Base-by-base conservation (phyloP, 2,797 vertebrate species). In the Phoebastria nigripes region DNA sequence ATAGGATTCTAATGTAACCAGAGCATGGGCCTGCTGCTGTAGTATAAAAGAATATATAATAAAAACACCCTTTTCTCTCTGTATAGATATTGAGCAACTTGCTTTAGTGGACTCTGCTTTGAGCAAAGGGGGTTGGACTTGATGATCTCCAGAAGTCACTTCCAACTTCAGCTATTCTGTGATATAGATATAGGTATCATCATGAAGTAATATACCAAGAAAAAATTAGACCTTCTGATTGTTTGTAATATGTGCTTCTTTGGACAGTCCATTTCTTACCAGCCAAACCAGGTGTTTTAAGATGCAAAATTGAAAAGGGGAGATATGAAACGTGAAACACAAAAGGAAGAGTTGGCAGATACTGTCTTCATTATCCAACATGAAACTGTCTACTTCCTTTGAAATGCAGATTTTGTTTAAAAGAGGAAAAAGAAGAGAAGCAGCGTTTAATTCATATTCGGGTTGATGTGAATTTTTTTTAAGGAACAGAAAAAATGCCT, bases 341-440 rank as follows among this genome's bases (percentile, higher is more conserved):
- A 87, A 86, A 94, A 61, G 25, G 44, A 92, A 42, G 28, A 82
- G 24, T 62, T 93, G 73, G n/a, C 91, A 93, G 86, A 72, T 93
- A 80, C 52, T 66, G 42, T 84, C 70, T 74, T 95, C 70, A 35
- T 93, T 95, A 94, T 70, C 55, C 28, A 39, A 47, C 16, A 61
- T n/a, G 73, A 92, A 94, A 76, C 55, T 42, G 12, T 84, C 35
- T 83, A 0, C 87, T 95, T 90, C 67, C 81, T 96, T 96, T 97
- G 96, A 96, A 96, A 89, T 95, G 88, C 88, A 96, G 86, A 94
- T 95, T 92, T 93, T 84, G 29, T 83, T 90, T 83, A 49, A 94
- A 82, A 90, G 51, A 62, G 33, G 28, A 46, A 51, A 89, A 87
- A 85, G 14, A 87, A 86, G 41, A 91, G 29, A 79, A 89, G n/a